Evolutionary conservation across 2,113 vertebrate genomes (phyloP), one percentile per base, ranked within the genome.

Genomic region (Podarcis muralis): DNA sequence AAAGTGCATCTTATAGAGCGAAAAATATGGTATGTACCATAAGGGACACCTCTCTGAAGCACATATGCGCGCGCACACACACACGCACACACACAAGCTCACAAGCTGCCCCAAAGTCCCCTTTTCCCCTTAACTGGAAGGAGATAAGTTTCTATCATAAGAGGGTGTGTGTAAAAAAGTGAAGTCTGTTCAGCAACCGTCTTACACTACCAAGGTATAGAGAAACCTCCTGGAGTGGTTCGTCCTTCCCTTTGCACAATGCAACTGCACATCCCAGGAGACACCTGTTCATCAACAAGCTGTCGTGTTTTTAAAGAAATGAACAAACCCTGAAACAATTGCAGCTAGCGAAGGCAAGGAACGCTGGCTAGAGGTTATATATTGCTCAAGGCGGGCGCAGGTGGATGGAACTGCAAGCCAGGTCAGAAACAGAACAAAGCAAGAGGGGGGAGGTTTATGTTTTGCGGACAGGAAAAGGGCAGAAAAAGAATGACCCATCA

Each of bases 311-410:
- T 69, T 75, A 6, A 74, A 59, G 40, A 6, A 94, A 91, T 85
- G 18, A 62, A 62, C 59, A 62, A 65, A 8, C 85, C 12, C 25
- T 83, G 35, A 4, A 91, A 88, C 95, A 95, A 95, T 93, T 93
- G 92, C 92, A 85, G 91, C 88, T 90, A 91, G 92, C 80, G 87
- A 94, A 93, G 48, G 88, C 84, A 96, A 94, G 86, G 71, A 68
- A 94, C 88, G 92, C 93, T 96, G 95, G 96, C 75, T 87, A 83
- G 93, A 93, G 89, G 74, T 95, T 93, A 97, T 96, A 95, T 94
- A 97, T 97, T 95, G 98, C 98, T 98, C 95, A 95, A 97, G 98
- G 98, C 97, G 92, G 95, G 98, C 98, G 98, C 98, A 99, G 98
- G 98, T 99, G 98, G 98, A 98, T 96, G 96, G 95, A 97, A 97